Evolutionary conservation across 2,797 vertebrate genomes (phyloP), one percentile per base, ranked within the genome.

Genomic region (Etheostoma nigrum): DNA sequence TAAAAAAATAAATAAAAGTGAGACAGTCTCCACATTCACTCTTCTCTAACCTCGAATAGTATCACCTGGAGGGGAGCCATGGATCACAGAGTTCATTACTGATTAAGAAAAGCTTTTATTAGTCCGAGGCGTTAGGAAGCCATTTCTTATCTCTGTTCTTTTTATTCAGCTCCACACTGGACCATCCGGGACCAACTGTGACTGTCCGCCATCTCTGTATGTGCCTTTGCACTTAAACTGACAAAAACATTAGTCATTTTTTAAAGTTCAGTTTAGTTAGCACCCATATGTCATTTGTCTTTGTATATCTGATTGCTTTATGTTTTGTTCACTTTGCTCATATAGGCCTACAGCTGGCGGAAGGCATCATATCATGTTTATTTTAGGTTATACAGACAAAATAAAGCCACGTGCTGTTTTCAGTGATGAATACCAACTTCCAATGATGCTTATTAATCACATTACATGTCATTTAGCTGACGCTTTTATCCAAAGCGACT

Each of bases 91-190:
- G 85, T 76, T 89, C 75, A 87, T 67, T 66, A 52, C 65, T 60
- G 78, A 85, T 89, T 82, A 77, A 86, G 21, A 61, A 85, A 79
- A 79, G 83, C 72, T 83, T 79, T 79, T 69, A 74, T 77, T 71
- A 80, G 76, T 80, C 51, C 5, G 73, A 75, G 58, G 40, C 47
- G 21, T 72, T 21, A 51, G 40, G 14, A 59, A 75, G 40, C 44
- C 33, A 11, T 52, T 47, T 18, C 33, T 74, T 71, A 54, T 86
- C 78, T 72, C 65, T 23, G 3, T 61, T 40, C 18, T 54, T 84
- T 81, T 61, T 33, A 68, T 63, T 83, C 48, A 5, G 55, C 67
- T 74, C 48, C 16, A 55, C 4, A 40, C 52, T 45, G 30, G 53
- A 79, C 63, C 67, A 27, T 18, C 54, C 65, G 58, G 10, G 53